These are phyloP conservation scores for Acanthiza pusilla DNA, from an alignment of 2,797 vertebrate genomes.

Conservation along the genomic window DNA sequence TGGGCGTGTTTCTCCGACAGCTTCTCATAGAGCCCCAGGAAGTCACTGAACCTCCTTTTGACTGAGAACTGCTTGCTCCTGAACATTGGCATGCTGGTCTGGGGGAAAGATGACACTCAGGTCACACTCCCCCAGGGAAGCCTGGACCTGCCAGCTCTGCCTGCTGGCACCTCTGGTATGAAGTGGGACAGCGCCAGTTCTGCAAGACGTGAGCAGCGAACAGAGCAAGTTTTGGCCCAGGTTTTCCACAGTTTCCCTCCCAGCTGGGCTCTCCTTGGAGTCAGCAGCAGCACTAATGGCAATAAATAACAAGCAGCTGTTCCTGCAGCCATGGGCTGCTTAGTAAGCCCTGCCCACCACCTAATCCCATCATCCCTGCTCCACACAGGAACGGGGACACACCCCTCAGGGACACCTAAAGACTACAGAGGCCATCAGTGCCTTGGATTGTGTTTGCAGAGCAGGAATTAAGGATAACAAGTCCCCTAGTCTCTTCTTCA, in stretches of 20 bases:
- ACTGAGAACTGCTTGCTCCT: slow-evolving; percentile 88
- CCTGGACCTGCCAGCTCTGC: not conserved
- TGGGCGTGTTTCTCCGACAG: slow-evolving; percentile 91
- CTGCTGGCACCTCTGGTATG: not conserved
- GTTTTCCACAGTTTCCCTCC: not conserved
- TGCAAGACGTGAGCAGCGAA: not conserved
- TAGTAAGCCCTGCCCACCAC: not conserved
- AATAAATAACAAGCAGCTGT: not conserved
- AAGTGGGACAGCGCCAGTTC: not conserved
- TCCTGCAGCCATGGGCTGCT: not conserved
- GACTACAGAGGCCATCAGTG: not conserved
- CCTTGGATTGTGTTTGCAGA: not conserved
- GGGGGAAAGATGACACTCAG: not conserved
- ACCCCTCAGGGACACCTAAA: not conserved
- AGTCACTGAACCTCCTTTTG: slow-evolving; percentile 95
- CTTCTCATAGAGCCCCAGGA: slow-evolving; percentile 95
- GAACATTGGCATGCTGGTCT: slow-evolving; percentile 93
- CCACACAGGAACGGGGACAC: not conserved
- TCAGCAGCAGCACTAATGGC: not conserved
- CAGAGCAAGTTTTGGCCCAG: not conserved
- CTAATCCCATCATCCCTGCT: not conserved
- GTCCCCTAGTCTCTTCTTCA: not conserved
- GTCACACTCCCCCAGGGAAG: not conserved
- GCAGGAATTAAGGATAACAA: not conserved
- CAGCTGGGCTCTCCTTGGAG: not conserved